Evolutionary conservation across 2,888 invertebrate genomes (phyloP).

Genomic region (Ochropacha duplaris): DNA sequence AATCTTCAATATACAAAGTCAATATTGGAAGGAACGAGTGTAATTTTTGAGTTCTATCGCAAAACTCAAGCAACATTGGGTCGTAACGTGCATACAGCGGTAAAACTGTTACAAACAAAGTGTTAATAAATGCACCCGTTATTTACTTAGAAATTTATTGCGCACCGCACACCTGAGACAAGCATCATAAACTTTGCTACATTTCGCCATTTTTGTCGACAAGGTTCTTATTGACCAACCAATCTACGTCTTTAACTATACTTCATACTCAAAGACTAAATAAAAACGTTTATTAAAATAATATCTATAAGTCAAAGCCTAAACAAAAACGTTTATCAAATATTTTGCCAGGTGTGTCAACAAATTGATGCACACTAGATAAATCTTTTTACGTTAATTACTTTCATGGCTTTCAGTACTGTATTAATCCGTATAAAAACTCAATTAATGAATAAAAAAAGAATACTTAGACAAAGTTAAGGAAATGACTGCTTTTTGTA

Average conservation of each 20-base stretch:
- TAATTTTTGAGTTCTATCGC: neutral
- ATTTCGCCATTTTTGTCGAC: conserved; percentile 36
- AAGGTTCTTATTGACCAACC: conserved; percentile 37
- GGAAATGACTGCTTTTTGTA: neutral
- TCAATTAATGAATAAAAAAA: neutral
- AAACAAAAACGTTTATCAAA: neutral
- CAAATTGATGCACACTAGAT: neutral
- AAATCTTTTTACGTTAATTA: neutral
- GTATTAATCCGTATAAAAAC: neutral
- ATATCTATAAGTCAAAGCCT: too few species aligned
- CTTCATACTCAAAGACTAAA: neutral
- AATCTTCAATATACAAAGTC: neutral
- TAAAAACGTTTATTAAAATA: neutral
- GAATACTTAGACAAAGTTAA: neutral
- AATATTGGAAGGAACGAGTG: neutral
- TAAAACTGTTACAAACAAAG: conserved; percentile 43
- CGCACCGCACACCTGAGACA: conserved; percentile 58
- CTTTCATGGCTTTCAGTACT: neutral
- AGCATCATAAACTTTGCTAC: conserved; percentile 60
- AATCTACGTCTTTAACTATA: conserved; percentile 9
- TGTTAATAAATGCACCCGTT: conserved; percentile 74
- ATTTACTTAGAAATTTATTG: conserved; percentile 72
- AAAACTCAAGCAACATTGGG: conserved; percentile 6
- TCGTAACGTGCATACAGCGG: conserved; percentile 20
- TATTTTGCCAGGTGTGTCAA: neutral